Base-by-base conservation (phyloP, 2,888 invertebrate genomes). In the Lampropteryx suffumata region DNA sequence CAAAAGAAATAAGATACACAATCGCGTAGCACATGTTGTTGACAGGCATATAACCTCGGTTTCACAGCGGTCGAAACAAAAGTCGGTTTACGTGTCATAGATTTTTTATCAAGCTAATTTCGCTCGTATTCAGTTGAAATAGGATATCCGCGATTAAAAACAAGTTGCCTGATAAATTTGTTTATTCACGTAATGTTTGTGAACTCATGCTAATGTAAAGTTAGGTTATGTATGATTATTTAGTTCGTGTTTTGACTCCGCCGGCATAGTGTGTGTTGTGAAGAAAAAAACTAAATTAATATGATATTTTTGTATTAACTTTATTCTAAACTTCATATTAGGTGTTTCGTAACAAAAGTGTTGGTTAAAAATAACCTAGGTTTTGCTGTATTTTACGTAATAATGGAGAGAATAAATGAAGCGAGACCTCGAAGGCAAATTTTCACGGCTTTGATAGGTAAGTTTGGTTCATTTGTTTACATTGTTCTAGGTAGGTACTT, bases 371-470 rank as follows among this genome's bases (percentile, higher is more conserved):
- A 40, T 51, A 71, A 61, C 65, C 61, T 61, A 41, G 29, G 57
- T 58, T 55, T 49, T 42, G n/a, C 55, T 65, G 57, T 17, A 29
- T 24, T 47, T 17, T 17, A 17, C 17, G 17, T 17, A 17, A 17
- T 17, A 29, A 82, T 81, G 82, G 71, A 81, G 41, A 50, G 39
- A 32, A 66, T 68, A 60, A 67, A 65, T 11, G 65, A 65, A 60
- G 69, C 69, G 44, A 76, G 64, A 53, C 71, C 80, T 5, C 57
- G 60, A 14, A 72, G 64, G 35, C 84, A 84, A 64, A 74, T 84
- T 57, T 58, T 82, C 9, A 81, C 84, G 6, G 82, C 84, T 30
- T 58, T 84, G 10, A 59, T 74, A n/a, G 84, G 84, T 84, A 55
- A 76, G 78, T 69, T 13, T n/a, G 4, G n/a, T n/a, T n/a, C n/a